phyloP scores from a whole-genome alignment of 2,113 vertebrate genomes.

The Leptobrachium ailaonicum region DNA sequence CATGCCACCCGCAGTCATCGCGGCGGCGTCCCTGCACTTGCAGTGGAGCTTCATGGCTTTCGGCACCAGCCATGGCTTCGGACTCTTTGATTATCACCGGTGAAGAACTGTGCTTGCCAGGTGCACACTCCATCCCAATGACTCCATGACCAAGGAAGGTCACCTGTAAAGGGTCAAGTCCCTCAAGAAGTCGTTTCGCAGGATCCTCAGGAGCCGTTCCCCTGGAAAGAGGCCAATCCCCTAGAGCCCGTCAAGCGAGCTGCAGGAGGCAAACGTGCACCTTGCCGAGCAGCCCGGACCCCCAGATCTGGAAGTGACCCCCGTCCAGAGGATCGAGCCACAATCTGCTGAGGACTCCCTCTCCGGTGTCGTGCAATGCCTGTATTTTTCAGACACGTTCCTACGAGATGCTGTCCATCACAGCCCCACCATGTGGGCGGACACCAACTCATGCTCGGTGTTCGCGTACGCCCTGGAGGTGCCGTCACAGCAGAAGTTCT shows the following conservation, averaged over 20 bases:
- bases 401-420: slow-evolving; percentile 89
- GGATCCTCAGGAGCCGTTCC: slow-evolving; percentile 93
- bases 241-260: slow-evolving; percentile 82
- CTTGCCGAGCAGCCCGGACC: slow-evolving; percentile 81
- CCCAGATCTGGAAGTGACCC: slow-evolving; percentile 82
- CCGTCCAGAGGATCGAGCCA: slow-evolving; percentile 90
- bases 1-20: slow-evolving; percentile 86
- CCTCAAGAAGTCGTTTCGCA: slow-evolving; percentile 94
- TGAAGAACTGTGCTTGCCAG: slow-evolving; percentile 86
- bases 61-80: slow-evolving; percentile 94
- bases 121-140: slow-evolving; percentile 93
- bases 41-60: slow-evolving; percentile 96
- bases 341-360: slow-evolving; percentile 91
- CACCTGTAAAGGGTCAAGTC: slow-evolving; percentile 93
- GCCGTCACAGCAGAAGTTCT: slow-evolving; percentile 76
- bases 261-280: slow-evolving; percentile 90
- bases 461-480: slow-evolving; percentile 94
- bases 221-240: slow-evolving; percentile 80
- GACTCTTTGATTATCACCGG: slow-evolving; percentile 89
- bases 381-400: slow-evolving; percentile 94
- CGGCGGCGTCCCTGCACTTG: slow-evolving; percentile 83
- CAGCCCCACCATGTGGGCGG: slow-evolving; percentile 93
- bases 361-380: slow-evolving; percentile 90
- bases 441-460: slow-evolving; percentile 92
- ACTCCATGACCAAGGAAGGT: slow-evolving; percentile 94